Evolutionary conservation across 2,113 vertebrate genomes (phyloP), one percentile per base, ranked within the genome.

Genomic region (Callospermophilus lateralis): DNA sequence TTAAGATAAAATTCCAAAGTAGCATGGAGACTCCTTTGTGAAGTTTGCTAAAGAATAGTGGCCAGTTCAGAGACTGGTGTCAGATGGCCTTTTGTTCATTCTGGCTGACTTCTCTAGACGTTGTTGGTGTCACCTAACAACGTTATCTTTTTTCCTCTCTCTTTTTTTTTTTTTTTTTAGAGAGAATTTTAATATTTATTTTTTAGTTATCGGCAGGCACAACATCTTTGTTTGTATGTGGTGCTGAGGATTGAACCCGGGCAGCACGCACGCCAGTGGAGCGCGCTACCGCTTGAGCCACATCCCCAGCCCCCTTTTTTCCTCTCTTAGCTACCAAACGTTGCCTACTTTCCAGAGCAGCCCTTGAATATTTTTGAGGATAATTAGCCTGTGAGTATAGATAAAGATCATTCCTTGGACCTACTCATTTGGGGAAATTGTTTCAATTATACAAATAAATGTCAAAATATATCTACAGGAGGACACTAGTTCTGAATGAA

Each of bases 381-480:
- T 84, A 37, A n/a, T 24, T 13, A 84, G 32, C 73, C 77, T 20
- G 17, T 61, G 34, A 87, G 11, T 37, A 39, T 34, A 84, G 26
- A 70, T 4, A 37, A 12, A 91, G 30, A 87, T 45, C 1, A 8
- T 86, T 77, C 1, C 7, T 86, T 77, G 15, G 5, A 55, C 20
- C 87, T 89, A 19, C 17, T 78, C 19, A 65, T 85, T 72, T 73
- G 37, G 58, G 16, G 81, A 97, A 94, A 88, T 55, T 42, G 34
- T 17, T 79, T 84, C 65, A 48, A 55, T 63, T 63, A 76, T 51
- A 74, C 26, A 92, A 92, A 74, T 45, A 73, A 55, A 16, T 72
- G 13, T 84, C 42, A 79, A 88, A 24, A 28, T 42, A 22, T 79
- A 26, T 45, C 37, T 86, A 72, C 5, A 84, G 53, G 28, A 77